A percentile compares a stretch with the other conserved stretches of the same genome.
Evolutionary conservation across 2,797 vertebrate genomes (phyloP).

Genomic region (Myiothlypis coronata): DNA sequence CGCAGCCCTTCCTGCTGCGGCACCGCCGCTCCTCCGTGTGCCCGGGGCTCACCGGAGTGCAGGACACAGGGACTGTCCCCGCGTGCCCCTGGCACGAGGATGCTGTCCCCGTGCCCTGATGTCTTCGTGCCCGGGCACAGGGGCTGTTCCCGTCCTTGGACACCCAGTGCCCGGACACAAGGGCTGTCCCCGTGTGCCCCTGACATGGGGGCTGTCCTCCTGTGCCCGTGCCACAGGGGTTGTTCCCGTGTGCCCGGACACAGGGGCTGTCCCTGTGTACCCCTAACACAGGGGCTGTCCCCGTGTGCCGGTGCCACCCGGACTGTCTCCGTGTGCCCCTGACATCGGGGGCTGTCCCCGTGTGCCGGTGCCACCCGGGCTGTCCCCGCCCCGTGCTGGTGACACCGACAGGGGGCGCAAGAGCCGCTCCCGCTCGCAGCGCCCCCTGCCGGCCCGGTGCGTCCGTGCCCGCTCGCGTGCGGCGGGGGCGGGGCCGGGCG

Average conservation of each 20-base stretch:
- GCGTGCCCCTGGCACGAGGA: no score
- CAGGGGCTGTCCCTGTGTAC: no score
- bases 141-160: no score
- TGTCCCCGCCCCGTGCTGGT: no score
- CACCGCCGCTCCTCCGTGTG: not conserved
- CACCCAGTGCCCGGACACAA: not conserved
- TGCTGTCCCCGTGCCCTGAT: no score
- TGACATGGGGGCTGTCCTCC: not conserved
- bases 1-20: not conserved
- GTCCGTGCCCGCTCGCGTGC: not conserved
- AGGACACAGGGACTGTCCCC: not conserved
- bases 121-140: no score
- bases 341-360: no score
- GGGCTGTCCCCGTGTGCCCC: not conserved
- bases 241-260: not conserved
- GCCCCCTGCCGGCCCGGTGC: not conserved
- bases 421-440: not conserved
- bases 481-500: not conserved
- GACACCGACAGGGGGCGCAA: not conserved
- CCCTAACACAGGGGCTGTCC: no score
- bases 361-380: no score
- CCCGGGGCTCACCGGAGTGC: not conserved
- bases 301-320: no score
- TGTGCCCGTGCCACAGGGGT: accelerated
- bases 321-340: not conserved